Evolutionary conservation across 2,113 vertebrate species (phyloP), one percentile per base, ranked within the genome.

Genomic region (Albula glossodonta): DNA sequence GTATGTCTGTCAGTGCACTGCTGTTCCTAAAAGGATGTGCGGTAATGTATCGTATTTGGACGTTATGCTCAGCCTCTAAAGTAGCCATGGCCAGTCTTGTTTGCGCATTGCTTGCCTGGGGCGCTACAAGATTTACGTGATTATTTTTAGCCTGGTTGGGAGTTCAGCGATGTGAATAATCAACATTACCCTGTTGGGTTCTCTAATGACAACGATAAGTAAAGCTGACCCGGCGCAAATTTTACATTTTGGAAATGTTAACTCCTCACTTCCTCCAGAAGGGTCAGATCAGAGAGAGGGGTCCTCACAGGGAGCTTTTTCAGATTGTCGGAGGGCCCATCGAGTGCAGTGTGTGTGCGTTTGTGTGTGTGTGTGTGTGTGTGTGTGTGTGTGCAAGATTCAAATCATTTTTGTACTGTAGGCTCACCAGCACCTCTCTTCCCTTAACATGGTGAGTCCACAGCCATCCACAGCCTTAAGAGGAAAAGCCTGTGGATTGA

Each of bases 71-170:
- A 85, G 81, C 87, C 87, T 87, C 77, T 70, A 88, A 92, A 90
- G 90, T 79, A 81, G 90, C 84, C 22, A 86, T 83, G 86, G 80
- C 86, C 87, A 53, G 83, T 87, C 89, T 92, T 90, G 89, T 89
- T 87, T 93, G 89, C 89, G 88, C 92, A 88, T 91, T 88, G 89
- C 91, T 86, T 85, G 91, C 93, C 92, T 87, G 53, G 50, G 89
- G 94, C 87, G 85, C 85, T 84, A 82, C 17, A 7, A 80, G 91
- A 90, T 92, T 89, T 91, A 90, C 90, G 41, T 66, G 88, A 88
- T 90, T 94, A 95, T 95, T 95, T 95, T 95, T 93, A 93, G 94
- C 86, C 0, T 83, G 89, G 90, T 94, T 94, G 90, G 87, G 90
- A 93, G 89, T 85, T 90, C 91, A 92, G 92, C 56, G 90, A 94